Base-by-base conservation (phyloP, 2,797 vertebrate genomes). In the Cossypha niveicapilla region DNA sequence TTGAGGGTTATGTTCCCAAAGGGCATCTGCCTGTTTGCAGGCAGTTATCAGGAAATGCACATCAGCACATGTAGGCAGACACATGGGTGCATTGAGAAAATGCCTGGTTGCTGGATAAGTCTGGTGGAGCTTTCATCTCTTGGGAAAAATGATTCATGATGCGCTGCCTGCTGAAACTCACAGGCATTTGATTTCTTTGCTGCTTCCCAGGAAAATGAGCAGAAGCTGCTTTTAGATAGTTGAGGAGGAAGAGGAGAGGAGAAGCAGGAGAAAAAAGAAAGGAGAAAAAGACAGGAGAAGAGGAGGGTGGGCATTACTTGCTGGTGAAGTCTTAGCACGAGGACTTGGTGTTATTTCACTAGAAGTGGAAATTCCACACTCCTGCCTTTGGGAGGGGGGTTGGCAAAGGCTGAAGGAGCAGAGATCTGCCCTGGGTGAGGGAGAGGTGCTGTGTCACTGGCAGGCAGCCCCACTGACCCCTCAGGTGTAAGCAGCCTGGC, bases 131-230 rank as follows among this genome's bases (percentile, higher is more conserved):
- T 80, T 83, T 87, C 71, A 41, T 67, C 48, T 95, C 56, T 76
- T 10, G 34, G 48, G 78, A 75, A 28, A 28, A 70, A 50, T 2
- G 9, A 65, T 50, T 77, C 8, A 7, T 13, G 41, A 35, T 41
- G 35, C 0, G 0, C 10, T 78, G 32, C 34, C 24, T 71, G 67
- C 67, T 76, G 84, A 85, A 91, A 57, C 13, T 87, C 85, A 76
- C 1, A 32, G 41, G 42, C 1, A 0, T 51, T 84, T 73, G 35
- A 76, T 60, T 66, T 66, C 78, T 78, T 75, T 1, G 0, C n/a
- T 78, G 44, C 65, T 71, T 94, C 68, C 28, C 72, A 45, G 23
- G 35, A 54, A 34, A 67, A 67, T 50, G 13, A 79, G 57, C 45
- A 71, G 41, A 32, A 76, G 5, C 28, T 63, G 45, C 34, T 57